phyloP scores from a whole-genome alignment of 2,797 vertebrate species.

The Sebastes wilsoni region DNA sequence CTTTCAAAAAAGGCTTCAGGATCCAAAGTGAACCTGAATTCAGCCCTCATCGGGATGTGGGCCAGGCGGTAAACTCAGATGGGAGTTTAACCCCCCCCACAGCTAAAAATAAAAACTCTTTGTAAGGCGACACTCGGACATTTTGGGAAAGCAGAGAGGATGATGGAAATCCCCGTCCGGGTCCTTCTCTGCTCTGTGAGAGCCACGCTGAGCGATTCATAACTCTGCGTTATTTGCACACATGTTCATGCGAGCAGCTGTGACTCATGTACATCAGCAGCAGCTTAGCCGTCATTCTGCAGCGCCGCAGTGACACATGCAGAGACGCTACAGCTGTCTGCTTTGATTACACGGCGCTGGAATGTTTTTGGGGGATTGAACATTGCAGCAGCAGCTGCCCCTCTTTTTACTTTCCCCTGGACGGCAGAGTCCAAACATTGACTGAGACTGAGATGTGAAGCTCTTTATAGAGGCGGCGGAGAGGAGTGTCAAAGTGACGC shows the following conservation, averaged over 20 bases:
- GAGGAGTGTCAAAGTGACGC: background rate
- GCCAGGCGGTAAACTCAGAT: constrained; percentile 30
- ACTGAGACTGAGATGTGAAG: constrained; percentile 43
- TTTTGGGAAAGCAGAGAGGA: constrained; percentile 66
- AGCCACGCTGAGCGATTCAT: constrained; percentile 24
- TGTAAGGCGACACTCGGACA: constrained; percentile 82
- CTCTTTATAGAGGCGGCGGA: constrained; percentile 39
- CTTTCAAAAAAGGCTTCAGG: constrained; percentile 78
- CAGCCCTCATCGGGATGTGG: constrained; percentile 54
- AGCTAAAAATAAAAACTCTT: constrained; percentile 81
- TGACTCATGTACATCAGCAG: constrained; percentile 44
- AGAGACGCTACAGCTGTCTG: constrained; percentile 28
- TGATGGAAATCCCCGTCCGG: constrained; percentile 63
- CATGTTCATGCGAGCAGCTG: constrained; percentile 36
- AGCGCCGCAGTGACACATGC: constrained; percentile 3
- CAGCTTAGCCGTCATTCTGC: constrained; percentile 12
- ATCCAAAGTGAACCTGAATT: constrained; percentile 73
- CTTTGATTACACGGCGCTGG: constrained; percentile 32
- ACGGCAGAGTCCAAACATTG: constrained; percentile 48
- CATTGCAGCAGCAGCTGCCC: constrained; percentile 28
- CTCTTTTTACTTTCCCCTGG: constrained; percentile 44
- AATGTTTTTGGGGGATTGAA: constrained; percentile 58
- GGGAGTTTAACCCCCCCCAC: constrained; percentile 33
- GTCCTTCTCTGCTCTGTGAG: background rate
- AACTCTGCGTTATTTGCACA: constrained; percentile 30